A percentile compares a stretch with the other conserved stretches of the same genome.
Conservation (phyloP, 2,888 invertebrate species). For the Synergus japonicus region DNA sequence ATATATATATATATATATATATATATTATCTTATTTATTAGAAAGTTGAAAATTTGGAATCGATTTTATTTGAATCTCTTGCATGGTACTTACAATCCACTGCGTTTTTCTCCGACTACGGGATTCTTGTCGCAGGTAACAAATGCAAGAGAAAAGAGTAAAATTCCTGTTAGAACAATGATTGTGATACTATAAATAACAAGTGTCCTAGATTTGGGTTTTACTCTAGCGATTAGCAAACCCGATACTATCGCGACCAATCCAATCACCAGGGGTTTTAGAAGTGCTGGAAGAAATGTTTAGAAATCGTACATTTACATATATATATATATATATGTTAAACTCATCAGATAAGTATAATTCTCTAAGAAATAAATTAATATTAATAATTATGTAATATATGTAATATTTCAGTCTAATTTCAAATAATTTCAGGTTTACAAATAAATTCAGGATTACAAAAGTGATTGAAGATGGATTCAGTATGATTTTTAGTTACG, state of each 20-base stretch:
- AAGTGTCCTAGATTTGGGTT: conserved; percentile 78
- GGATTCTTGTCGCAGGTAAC: conserved; percentile 77
- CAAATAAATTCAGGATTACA: too few species aligned
- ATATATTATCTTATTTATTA: too few species aligned
- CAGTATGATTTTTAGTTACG: too few species aligned
- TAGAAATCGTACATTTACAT: not conserved
- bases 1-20: too few species aligned
- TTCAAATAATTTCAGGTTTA: too few species aligned
- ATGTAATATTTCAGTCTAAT: too few species aligned
- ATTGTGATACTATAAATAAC: conserved; percentile 78
- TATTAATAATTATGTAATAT: too few species aligned
- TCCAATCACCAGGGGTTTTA: conserved; percentile 81
- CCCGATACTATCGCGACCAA: conserved; percentile 79
- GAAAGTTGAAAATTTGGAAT: conserved; percentile 10
- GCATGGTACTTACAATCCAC: conserved; percentile 69
- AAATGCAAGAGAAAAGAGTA: conserved; percentile 78
- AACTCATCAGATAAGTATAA: too few species aligned
- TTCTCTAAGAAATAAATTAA: too few species aligned
- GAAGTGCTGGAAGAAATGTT: conserved; percentile 71
- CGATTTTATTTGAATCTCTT: not conserved
- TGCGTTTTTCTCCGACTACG: conserved; percentile 77
- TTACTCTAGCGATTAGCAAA: conserved; percentile 79
- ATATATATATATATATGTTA: too few species aligned
- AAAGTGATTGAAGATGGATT: too few species aligned
- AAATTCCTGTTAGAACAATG: conserved; percentile 75